phyloP scores from a whole-genome alignment of 1,140 invertebrate species.

The Bombus breviceps region DNA sequence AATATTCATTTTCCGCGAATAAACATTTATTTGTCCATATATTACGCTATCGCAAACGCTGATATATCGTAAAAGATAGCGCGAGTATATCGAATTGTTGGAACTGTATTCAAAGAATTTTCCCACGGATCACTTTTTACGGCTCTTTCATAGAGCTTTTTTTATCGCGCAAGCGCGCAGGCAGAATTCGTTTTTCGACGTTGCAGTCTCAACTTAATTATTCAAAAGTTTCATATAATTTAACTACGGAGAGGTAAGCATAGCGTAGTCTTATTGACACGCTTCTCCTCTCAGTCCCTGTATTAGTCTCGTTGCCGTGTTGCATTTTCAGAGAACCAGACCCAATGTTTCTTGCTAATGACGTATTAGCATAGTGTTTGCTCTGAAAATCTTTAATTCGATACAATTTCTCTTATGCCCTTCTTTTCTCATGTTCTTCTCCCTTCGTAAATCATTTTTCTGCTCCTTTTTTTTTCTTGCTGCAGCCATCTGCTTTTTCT shows the following conservation, averaged over 20 bases:
- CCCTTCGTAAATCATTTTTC: not conserved
- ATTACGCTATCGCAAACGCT: too few relatives aligned
- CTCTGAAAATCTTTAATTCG: slow-evolving; percentile 26
- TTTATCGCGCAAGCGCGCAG: too few relatives aligned
- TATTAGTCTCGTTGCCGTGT: not conserved
- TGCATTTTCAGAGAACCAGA: not conserved
- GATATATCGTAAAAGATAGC: not conserved
- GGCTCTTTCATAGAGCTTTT: not conserved
- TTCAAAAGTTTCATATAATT: not conserved
- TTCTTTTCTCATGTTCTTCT: too few relatives aligned
- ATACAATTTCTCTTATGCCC: not conserved
- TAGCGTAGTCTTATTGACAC: not conserved
- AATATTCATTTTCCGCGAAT: not conserved
- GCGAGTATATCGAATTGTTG: too few relatives aligned
- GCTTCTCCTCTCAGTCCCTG: not conserved
- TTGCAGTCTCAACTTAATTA: not conserved
- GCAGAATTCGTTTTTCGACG: not conserved
- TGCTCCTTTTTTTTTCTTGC: not conserved
- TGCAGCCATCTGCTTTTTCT: not conserved
- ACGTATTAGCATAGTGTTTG: slow-evolving; percentile 34
- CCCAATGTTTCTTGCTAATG: slow-evolving; percentile 21
- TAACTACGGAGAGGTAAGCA: not conserved
- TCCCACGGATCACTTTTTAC: not conserved
- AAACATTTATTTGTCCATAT: not conserved
- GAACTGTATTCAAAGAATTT: not conserved